These are phyloP conservation scores for Rhinogobio ventralis DNA, from an alignment of 2,797 vertebrate genomes.

Conservation along the genomic window DNA sequence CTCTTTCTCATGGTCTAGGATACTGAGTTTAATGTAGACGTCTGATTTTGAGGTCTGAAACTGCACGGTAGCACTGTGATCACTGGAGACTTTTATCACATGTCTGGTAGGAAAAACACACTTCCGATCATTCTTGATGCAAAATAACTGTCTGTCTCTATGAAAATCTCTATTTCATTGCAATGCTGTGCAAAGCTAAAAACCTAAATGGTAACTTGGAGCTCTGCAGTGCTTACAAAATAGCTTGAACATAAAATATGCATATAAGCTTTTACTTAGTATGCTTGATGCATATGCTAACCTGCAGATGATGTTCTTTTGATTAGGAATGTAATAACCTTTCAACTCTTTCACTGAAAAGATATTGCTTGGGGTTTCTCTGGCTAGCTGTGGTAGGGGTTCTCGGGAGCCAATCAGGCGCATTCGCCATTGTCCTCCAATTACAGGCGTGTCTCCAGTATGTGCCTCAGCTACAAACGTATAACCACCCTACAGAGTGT, in stretches of 20 bases:
- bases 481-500: conserved; percentile 81
- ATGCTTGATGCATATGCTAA: conserved; percentile 57
- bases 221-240: background rate
- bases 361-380: conserved; percentile 70
- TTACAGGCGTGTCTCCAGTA: conserved; percentile 67
- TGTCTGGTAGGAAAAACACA: conserved; percentile 34
- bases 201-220: background rate
- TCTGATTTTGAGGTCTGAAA: conserved; percentile 85
- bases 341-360: conserved; percentile 84
- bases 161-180: background rate
- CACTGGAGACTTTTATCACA: conserved; percentile 77
- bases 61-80: conserved; percentile 84
- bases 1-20: conserved; percentile 84
- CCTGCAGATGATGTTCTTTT: conserved; percentile 87
- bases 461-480: conserved; percentile 86
- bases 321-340: conserved; percentile 88
- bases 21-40: conserved; percentile 81
- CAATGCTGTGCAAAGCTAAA: background rate
- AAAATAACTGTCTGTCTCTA: background rate
- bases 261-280: background rate
- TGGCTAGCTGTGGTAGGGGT: conserved; percentile 77
- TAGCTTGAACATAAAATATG: background rate
- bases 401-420: conserved; percentile 80
- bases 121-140: background rate
- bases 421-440: conserved; percentile 82